Conservation (phyloP, 2,113 vertebrate species). For the Lasiurus borealis region DNA sequence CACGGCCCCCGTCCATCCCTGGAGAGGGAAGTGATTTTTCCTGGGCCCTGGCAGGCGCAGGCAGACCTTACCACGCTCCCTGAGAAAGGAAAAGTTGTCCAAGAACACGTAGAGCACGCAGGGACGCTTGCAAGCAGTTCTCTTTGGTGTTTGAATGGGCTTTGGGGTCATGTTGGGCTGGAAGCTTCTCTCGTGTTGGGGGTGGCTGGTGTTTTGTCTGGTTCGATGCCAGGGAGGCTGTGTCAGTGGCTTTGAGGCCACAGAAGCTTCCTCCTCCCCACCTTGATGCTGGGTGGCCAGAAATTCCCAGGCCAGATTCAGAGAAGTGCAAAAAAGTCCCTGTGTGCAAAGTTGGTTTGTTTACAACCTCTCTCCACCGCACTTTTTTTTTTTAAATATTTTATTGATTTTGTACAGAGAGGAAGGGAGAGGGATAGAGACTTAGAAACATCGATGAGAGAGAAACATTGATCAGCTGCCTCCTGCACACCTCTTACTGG, state of each 20-base stretch:
- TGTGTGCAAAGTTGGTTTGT: neutral
- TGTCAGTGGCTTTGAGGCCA: neutral
- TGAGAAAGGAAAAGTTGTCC: neutral
- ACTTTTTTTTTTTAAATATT: too few species aligned
- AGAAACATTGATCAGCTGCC: too few species aligned
- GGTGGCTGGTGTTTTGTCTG: rapidly evolving
- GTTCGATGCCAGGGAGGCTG: neutral
- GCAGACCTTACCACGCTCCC: neutral
- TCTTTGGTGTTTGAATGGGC: neutral
- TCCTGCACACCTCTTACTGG: too few species aligned
- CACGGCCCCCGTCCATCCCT: neutral
- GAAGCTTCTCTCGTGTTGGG: neutral
- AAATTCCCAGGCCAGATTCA: neutral
- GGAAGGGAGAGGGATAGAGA: too few species aligned
- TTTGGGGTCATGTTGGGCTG: neutral
- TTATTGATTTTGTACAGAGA: too few species aligned
- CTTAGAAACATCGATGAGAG: too few species aligned
- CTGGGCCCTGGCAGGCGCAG: neutral
- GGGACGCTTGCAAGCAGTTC: neutral
- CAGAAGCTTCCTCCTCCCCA: neutral
- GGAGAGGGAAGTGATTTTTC: neutral
- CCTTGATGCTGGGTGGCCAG: rapidly evolving
- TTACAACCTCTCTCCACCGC: too few species aligned
- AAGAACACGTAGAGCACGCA: neutral
- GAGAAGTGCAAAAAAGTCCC: neutral